A percentile compares a stretch with the other conserved stretches of the same genome.
Conservation (phyloP, 2,888 invertebrate genomes). For the Drosophila mettleri region DNA sequence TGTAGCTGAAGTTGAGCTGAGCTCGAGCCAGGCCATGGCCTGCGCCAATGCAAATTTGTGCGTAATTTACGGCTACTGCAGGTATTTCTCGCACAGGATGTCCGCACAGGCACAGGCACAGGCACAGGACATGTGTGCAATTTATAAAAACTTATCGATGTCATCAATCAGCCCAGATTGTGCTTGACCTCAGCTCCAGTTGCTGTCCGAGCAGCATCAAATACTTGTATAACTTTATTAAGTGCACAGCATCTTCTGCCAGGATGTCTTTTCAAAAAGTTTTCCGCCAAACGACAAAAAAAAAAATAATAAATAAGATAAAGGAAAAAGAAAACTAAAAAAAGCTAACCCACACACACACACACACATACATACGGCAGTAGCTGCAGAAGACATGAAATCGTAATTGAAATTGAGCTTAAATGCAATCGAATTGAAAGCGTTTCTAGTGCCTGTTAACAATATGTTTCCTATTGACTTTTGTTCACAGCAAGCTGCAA, state of each 20-base stretch:
- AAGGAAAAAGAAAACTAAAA: too few species aligned
- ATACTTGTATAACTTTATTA: slow-evolving; percentile 69
- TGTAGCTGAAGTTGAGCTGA: not conserved
- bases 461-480: slow-evolving; percentile 47
- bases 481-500: slow-evolving; percentile 29
- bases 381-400: slow-evolving; percentile 11
- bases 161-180: slow-evolving; percentile 78
- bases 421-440: slow-evolving; percentile 18
- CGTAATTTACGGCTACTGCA: slow-evolving; percentile 44
- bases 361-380: not conserved
- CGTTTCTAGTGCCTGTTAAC: slow-evolving; percentile 39
- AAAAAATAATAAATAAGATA: slow-evolving; percentile 2
- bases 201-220: slow-evolving; percentile 18
- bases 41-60: slow-evolving; percentile 39
- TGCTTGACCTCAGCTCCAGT: slow-evolving; percentile 35
- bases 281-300: slow-evolving; percentile 13
- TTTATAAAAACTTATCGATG: slow-evolving; percentile 83
- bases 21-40: slow-evolving; percentile 9
- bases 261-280: slow-evolving; percentile 47
- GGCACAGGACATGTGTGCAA: slow-evolving; percentile 57
- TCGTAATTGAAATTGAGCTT: slow-evolving; percentile 45
- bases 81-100: slow-evolving; percentile 29
- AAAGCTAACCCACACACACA: too few species aligned
- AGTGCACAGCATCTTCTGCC: slow-evolving; percentile 44
- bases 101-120: too few species aligned